Evolutionary conservation across 2,797 vertebrate genomes (phyloP).

Genomic region (Lagocephalus sceleratus): DNA sequence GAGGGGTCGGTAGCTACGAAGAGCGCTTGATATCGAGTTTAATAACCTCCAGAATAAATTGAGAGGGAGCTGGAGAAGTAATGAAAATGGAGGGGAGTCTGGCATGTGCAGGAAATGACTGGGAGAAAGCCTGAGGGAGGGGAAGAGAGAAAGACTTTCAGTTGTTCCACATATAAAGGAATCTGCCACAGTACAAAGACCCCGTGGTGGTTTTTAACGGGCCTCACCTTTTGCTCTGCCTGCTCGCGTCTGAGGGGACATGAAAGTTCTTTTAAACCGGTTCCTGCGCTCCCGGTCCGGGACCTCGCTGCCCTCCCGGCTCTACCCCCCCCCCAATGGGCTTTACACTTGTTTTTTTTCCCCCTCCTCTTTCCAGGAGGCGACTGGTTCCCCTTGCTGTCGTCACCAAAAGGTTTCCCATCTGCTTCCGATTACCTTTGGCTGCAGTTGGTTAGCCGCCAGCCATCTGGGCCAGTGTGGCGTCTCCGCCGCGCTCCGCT

Average conservation of each 20-base stretch:
- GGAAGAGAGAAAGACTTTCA: slow-evolving; percentile 60
- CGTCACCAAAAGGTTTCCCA: slow-evolving; percentile 82
- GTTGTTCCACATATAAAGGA: slow-evolving; percentile 65
- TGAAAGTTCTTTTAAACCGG: slow-evolving; percentile 34
- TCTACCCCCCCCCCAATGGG: slow-evolving; percentile 60
- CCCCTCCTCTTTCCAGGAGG: slow-evolving; percentile 61
- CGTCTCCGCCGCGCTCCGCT: slow-evolving; percentile 66
- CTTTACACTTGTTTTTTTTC: slow-evolving; percentile 40
- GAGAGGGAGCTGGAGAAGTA: slow-evolving; percentile 64
- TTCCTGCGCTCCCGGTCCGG: slow-evolving; percentile 40
- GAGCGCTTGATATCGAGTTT: slow-evolving; percentile 71
- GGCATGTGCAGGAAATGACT: slow-evolving; percentile 77
- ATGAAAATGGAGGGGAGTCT: slow-evolving; percentile 72
- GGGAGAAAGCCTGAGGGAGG: slow-evolving; percentile 67
- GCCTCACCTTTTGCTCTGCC: slow-evolving; percentile 49
- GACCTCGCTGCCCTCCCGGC: slow-evolving; percentile 39
- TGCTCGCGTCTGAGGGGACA: slow-evolving; percentile 33
- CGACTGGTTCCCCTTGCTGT: slow-evolving; percentile 79
- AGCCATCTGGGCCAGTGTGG: slow-evolving; percentile 76
- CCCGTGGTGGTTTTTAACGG: slow-evolving; percentile 68
- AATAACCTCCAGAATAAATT: slow-evolving; percentile 69
- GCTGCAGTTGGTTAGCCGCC: slow-evolving; percentile 79
- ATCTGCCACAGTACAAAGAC: slow-evolving; percentile 67
- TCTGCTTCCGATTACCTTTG: slow-evolving; percentile 92
- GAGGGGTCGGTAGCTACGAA: slow-evolving; percentile 65